Conservation (phyloP, 2,888 invertebrate species). For the Torymus texanus region DNA sequence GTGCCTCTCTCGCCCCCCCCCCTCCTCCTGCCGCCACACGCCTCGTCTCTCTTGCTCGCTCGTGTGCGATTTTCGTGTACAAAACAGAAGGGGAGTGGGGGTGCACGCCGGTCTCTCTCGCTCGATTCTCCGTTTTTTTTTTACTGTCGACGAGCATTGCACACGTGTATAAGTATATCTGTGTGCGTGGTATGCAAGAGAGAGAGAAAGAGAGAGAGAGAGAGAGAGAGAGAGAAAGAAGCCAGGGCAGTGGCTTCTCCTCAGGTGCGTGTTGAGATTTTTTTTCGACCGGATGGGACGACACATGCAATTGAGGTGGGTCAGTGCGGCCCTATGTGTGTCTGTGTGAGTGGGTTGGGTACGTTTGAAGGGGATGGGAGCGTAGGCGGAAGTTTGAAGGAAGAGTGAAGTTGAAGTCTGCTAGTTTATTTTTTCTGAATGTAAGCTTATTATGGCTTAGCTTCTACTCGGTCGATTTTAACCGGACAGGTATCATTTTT, state of each 20-base stretch:
- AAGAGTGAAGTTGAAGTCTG: too few relatives aligned
- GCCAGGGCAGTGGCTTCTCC: slow-evolving; percentile 36
- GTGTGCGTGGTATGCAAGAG: slow-evolving; percentile 24
- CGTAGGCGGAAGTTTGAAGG: too few relatives aligned
- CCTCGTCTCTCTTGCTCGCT: slow-evolving; percentile 1
- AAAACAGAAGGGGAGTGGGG: slow-evolving; percentile 10
- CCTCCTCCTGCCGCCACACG: slow-evolving; percentile 6
- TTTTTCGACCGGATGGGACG: too few relatives aligned
- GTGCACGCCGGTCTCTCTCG: slow-evolving; percentile 16
- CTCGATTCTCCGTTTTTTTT: slow-evolving; percentile 16
- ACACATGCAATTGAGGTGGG: neutral
- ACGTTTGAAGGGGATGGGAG: too few relatives aligned
- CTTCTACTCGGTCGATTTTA: too few relatives aligned
- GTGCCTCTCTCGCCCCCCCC: slow-evolving; percentile 39
- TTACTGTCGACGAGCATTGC: slow-evolving; percentile 8
- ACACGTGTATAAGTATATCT: slow-evolving; percentile 1
- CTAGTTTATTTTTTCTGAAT: too few relatives aligned
- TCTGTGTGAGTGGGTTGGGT: too few relatives aligned
- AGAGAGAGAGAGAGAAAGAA: slow-evolving; percentile 24
- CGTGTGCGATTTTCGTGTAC: slow-evolving; percentile 21
- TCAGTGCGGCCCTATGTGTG: neutral
- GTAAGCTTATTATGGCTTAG: too few relatives aligned
- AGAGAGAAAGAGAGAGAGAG: slow-evolving; percentile 26
- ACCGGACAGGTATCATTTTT: too few relatives aligned
- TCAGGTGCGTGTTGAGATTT: slow-evolving; percentile 37